A percentile compares a stretch with the other conserved stretches of the same genome.
These are phyloP conservation scores for Parazoanthus darwini DNA, from an alignment of 92 coral and sea anemone species.

Conservation along the genomic window DNA sequence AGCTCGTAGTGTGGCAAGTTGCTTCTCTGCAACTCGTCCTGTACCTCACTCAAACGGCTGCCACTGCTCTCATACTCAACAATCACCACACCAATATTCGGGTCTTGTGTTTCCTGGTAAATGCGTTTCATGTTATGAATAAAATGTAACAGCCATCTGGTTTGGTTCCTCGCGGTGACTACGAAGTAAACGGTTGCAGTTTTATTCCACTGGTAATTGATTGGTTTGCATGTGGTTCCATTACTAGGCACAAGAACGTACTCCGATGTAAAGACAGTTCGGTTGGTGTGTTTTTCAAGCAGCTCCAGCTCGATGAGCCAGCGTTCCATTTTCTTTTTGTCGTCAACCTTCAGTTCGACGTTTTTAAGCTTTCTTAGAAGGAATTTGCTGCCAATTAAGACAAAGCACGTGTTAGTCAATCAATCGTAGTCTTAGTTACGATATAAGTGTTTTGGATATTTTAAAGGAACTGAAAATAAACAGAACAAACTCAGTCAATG, in stretches of 20 bases:
- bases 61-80: constrained; percentile 3
- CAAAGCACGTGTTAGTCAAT: neutral
- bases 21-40: constrained; percentile 17
- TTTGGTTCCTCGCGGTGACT: constrained; percentile 64
- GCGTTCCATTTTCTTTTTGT: constrained; percentile 45
- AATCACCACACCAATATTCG: constrained; percentile 23
- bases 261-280: constrained; percentile 66
- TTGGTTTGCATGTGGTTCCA: constrained; percentile 51
- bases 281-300: constrained; percentile 44
- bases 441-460: too few relatives aligned
- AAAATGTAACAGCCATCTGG: constrained; percentile 71
- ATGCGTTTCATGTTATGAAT: constrained; percentile 68
- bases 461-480: too few relatives aligned
- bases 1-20: neutral
- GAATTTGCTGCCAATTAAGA: constrained; percentile 58
- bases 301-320: constrained; percentile 70
- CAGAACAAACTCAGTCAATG: too few relatives aligned
- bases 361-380: constrained; percentile 51
- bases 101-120: constrained; percentile 46
- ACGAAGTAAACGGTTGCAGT: constrained; percentile 62
- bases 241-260: constrained; percentile 56
- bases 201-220: constrained; percentile 64
- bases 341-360: constrained; percentile 75
- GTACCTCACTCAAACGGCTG: neutral
- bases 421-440: neutral